Base-by-base conservation (phyloP, 2,113 vertebrate species). In the Cyprinodon brontotheroides region DNA sequence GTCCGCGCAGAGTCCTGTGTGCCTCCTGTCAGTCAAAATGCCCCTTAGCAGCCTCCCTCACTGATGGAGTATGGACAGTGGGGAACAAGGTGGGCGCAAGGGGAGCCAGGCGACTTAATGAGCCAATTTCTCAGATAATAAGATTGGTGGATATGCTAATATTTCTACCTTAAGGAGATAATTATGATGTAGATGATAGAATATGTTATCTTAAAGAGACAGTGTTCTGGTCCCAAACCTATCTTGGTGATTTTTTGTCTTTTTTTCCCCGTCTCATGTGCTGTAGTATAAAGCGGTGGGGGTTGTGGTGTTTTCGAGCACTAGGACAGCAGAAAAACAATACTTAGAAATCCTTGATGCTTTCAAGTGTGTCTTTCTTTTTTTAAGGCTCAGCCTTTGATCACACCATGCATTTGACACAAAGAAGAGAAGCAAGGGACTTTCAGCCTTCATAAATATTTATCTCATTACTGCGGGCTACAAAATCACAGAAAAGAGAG, bases 121-220 rank as follows among this genome's bases (percentile, higher is more conserved):
- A 95, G 93, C 91, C 94, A 94, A 95, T 95, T 95, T 95, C 90
- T 94, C 93, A 93, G 91, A 94, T 95, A 94, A 95, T 95, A 95
- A 94, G 94, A 95, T 95, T 94, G 94, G 93, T 93, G 93, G 94
- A 93, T 94, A 95, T 95, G 94, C 94, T 95, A 95, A 95, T 95
- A 94, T 94, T 93, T 95, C 93, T 95, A 95, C 94, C 94, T 95
- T 95, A 95, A 95, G 94, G 94, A 95, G 94, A 95, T 95, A 94
- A 95, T 95, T 95, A 95, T 94, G 94, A 94, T 95, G 93, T 94
- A 88, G 92, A 92, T 93, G 94, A 95, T 93, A 93, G 93, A 94
- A 95, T 94, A 92, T 93, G 92, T 93, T 94, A 94, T 94, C 92
- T 94, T 95, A 95, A 95, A 95, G 94, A 86, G 84, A 93, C 92